phyloP scores from a whole-genome alignment of 2,888 invertebrate species.

The Pediacus dermestoides region DNA sequence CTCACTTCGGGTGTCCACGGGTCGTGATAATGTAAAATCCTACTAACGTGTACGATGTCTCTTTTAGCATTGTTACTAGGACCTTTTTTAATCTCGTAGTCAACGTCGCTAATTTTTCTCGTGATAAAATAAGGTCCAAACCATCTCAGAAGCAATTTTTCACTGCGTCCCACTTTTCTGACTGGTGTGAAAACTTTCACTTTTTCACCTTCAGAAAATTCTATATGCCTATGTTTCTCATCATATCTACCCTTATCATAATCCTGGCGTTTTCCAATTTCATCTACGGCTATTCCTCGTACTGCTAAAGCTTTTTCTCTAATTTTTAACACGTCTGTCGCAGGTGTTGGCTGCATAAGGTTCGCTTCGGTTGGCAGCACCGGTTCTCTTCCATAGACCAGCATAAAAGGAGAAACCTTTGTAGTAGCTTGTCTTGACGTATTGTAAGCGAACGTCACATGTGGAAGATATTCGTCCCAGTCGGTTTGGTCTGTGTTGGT shows the following conservation, averaged over 20 bases:
- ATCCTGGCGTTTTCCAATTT: conserved; percentile 19
- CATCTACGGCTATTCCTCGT: conserved; percentile 17
- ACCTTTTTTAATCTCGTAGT: conserved; percentile 21
- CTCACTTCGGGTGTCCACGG: too few relatives aligned
- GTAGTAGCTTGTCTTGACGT: conserved; percentile 26
- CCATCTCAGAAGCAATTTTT: conserved; percentile 27
- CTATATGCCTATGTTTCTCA: conserved; percentile 23
- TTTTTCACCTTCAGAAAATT: conserved; percentile 22
- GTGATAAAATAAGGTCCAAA: conserved; percentile 26
- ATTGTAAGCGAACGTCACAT: conserved; percentile 29
- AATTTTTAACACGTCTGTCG: too few relatives aligned
- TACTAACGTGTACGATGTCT: too few relatives aligned
- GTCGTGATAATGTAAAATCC: too few relatives aligned
- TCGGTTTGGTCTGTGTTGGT: conserved; percentile 18
- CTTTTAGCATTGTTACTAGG: too few relatives aligned
- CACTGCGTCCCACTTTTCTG: conserved; percentile 24
- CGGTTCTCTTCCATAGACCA: conserved; percentile 26
- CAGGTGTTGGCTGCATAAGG: neutral
- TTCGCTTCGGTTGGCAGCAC: conserved; percentile 24
- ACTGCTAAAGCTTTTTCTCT: conserved; percentile 11
- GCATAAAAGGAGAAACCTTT: conserved; percentile 16
- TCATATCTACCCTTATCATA: conserved; percentile 29
- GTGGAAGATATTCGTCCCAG: conserved; percentile 17
- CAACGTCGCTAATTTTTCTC: conserved; percentile 21
- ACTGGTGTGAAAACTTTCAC: conserved; percentile 29